phyloP scores from a whole-genome alignment of 1,140 invertebrate genomes.

The Drosophila lowei region DNA sequence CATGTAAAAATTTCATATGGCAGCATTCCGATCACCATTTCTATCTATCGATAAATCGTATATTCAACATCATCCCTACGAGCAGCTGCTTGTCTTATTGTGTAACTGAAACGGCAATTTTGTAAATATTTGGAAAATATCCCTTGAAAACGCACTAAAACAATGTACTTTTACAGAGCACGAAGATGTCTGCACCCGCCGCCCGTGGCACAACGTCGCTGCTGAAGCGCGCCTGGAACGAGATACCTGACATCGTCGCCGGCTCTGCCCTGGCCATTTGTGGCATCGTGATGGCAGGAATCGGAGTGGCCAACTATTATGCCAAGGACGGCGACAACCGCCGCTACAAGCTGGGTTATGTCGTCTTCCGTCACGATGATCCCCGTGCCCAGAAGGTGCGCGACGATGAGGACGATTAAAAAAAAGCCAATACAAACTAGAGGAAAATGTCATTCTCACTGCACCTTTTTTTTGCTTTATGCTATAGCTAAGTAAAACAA shows the following conservation, averaged over 20 bases:
- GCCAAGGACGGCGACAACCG: conserved; percentile 87
- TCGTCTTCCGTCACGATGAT: conserved; percentile 87
- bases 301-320: conserved; percentile 84
- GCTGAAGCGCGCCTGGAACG: conserved; percentile 85
- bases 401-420: conserved; percentile 79
- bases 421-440: not conserved
- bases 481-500: conserved; percentile 67
- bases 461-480: conserved; percentile 37
- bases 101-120: conserved; percentile 54
- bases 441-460: conserved; percentile 28
- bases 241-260: conserved; percentile 87
- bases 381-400: conserved; percentile 84
- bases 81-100: conserved; percentile 47
- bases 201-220: conserved; percentile 73
- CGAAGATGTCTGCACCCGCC: conserved; percentile 70
- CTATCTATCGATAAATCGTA: too few species aligned
- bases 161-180: conserved; percentile 10
- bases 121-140: conserved; percentile 45
- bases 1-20: too few species aligned
- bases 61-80: conserved; percentile 25
- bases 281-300: conserved; percentile 84
- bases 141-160: not conserved
- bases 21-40: too few species aligned
- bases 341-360: conserved; percentile 85
- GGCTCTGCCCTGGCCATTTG: conserved; percentile 84